Conservation (phyloP, 2,113 vertebrate species). For the Callorhinus ursinus region DNA sequence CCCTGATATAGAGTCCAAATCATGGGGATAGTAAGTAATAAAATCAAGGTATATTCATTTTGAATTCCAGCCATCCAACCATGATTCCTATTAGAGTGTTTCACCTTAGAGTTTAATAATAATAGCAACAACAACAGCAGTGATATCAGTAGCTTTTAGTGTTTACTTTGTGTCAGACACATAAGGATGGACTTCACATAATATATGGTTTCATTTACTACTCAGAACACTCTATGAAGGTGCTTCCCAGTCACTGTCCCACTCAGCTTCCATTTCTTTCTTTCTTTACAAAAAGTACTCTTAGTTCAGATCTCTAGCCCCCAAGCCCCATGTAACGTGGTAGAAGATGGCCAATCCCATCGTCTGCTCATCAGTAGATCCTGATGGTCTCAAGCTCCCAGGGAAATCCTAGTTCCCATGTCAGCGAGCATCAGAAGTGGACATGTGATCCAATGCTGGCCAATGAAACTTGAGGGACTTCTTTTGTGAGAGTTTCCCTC, state of each 20-base stretch:
- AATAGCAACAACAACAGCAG: background rate
- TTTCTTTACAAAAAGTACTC: background rate
- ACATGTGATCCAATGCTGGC: background rate
- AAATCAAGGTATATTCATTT: background rate
- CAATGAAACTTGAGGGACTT: background rate
- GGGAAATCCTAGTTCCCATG: background rate
- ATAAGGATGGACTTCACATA: background rate
- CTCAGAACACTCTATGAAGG: background rate
- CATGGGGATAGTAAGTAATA: background rate
- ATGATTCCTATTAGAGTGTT: background rate
- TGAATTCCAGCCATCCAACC: background rate
- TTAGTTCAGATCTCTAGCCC: background rate
- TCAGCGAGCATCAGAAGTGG: background rate
- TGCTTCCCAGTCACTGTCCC: background rate
- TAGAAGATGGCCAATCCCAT: background rate
- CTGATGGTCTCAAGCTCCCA: background rate
- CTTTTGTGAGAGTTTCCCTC: background rate
- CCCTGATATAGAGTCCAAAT: background rate
- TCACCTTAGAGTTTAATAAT: background rate
- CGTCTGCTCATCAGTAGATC: background rate
- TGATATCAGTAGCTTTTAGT: background rate
- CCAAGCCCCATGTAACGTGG: background rate
- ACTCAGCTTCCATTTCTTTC: background rate
- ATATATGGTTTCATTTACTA: background rate
- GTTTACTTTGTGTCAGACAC: background rate